Percentiles rank a stretch among this genome's conserved stretches.
These are phyloP conservation scores for Drosophila kohkoa DNA, from an alignment of 1,140 invertebrate species.

Conservation along the genomic window DNA sequence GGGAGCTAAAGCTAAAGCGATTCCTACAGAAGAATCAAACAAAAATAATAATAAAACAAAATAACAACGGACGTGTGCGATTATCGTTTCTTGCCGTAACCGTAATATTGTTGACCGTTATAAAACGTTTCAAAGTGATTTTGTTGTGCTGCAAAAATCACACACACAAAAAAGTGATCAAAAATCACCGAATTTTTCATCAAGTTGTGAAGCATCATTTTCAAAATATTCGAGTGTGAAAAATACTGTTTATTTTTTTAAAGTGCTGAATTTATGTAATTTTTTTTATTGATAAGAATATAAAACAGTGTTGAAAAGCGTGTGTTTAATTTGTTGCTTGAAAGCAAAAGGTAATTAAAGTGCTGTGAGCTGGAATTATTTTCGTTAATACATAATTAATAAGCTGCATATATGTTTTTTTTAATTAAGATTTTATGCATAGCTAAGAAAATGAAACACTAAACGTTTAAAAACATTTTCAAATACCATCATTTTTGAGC, in stretches of 20 bases:
- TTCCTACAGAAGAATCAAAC: conserved; percentile 1
- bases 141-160: background rate
- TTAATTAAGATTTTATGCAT: too few species aligned
- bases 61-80: background rate
- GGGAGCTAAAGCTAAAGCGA: background rate
- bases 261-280: conserved; percentile 15
- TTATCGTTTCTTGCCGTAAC: background rate
- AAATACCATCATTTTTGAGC: too few species aligned
- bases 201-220: conserved; percentile 1
- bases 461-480: too few species aligned
- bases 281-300: conserved; percentile 5
- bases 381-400: background rate
- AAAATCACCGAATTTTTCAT: background rate
- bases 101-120: conserved; percentile 7
- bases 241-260: conserved; percentile 30
- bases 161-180: background rate
- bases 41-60: background rate
- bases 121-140: background rate
- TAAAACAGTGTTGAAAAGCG: conserved; percentile 23
- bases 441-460: too few species aligned
- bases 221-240: conserved; percentile 22
- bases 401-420: too few species aligned
- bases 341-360: conserved; percentile 34
- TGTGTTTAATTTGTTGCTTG: conserved; percentile 1
- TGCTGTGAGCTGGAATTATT: background rate